Conservation (phyloP, 1,140 invertebrate species). For the Pogonomyrmex californicus region DNA sequence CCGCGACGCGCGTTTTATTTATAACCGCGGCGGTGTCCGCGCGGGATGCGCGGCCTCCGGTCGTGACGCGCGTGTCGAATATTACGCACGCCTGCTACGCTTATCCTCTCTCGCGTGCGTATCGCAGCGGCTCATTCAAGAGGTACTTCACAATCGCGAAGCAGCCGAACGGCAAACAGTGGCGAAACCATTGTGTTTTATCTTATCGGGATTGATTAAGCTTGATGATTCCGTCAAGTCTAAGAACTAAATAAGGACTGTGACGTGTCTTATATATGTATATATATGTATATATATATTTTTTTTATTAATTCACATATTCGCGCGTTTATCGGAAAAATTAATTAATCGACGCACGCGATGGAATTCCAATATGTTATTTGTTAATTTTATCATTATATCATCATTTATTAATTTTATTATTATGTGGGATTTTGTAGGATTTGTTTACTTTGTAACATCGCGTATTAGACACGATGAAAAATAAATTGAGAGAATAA, state of each 20-base stretch:
- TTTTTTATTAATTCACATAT: slow-evolving; percentile 5
- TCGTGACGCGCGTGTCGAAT: slow-evolving; percentile 75
- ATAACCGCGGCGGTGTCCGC: slow-evolving; percentile 64
- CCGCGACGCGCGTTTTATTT: slow-evolving; percentile 73
- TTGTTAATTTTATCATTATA: background rate
- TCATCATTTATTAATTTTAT: background rate
- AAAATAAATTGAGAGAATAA: background rate
- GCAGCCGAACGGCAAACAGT: background rate
- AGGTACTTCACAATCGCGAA: slow-evolving; percentile 7
- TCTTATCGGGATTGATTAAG: slow-evolving; percentile 37
- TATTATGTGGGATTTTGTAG: background rate
- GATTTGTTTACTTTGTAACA: background rate
- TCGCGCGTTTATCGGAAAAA: background rate
- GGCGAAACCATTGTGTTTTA: slow-evolving; percentile 21
- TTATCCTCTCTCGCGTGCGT: slow-evolving; percentile 26
- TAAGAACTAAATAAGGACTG: background rate
- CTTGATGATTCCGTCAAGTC: background rate
- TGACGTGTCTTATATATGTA: background rate
- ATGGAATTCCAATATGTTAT: too few relatives aligned
- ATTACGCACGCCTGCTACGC: slow-evolving; percentile 71
- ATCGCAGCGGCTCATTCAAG: slow-evolving; percentile 40
- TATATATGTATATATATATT: background rate
- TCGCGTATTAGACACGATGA: background rate
- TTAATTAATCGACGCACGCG: background rate
- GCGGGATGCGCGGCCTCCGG: slow-evolving; percentile 54